Evolutionary conservation across 2,888 invertebrate genomes (phyloP), one percentile per base, ranked within the genome.

Genomic region (Agrochola circellaris): DNA sequence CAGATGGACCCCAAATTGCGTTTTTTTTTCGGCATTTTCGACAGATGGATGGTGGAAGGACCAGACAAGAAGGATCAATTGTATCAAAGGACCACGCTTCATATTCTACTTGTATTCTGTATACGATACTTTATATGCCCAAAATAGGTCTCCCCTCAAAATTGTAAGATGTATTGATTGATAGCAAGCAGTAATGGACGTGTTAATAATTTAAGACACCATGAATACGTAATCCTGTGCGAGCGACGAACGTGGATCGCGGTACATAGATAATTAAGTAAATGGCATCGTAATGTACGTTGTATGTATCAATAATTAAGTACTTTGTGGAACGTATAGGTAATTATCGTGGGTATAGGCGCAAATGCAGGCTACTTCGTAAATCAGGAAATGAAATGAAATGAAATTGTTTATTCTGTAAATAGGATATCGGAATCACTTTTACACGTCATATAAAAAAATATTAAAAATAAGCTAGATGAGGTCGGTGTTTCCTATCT

Each of bases 171-270:
- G 42, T 81, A 89, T 89, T 87, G 87, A 88, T 88, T 87, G 88
- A 87, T 76, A 81, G 73, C 77, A 68, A 75, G 60, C 78, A 51
- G 84, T 85, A 85, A 87, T 86, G 87, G 81, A 70, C 70, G 73
- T 68, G 61, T 90, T 88, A 91, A 91, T 91, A 87, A 90, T 90
- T 87, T 87, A 92, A 81, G 81, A 78, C 80, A 72, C 68, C 75
- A 58, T 89, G 90, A 91, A 89, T 89, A 87, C 79, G 73, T 90
- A 89, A 91, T 89, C 87, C 86, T 71, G 77, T 64, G 68, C 81
- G 81, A 85, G 77, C 73, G 87, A 73, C 76, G 73, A 82, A 83
- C 85, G 56, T 70, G 73, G 70, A 34, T 78, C 66, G 79, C 54
- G 65, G 83, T 90, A 84, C 81, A 89, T 85, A 71, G 75, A 77